phyloP scores from a whole-genome alignment of 2,797 vertebrate species.

The Silurus aristotelis region DNA sequence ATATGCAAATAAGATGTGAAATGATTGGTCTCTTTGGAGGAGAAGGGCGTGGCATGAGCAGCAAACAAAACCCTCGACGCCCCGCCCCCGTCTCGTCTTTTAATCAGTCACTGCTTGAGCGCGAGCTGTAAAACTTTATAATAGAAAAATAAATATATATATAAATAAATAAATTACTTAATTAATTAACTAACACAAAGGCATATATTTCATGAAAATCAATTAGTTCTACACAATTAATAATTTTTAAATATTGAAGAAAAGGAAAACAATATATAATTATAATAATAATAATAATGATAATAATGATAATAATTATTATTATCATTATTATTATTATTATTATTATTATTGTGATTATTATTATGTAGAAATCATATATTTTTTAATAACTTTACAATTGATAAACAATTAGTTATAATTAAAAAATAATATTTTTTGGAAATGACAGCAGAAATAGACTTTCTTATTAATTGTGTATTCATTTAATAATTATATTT shows the following conservation, averaged over 20 bases:
- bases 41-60: constrained; percentile 58
- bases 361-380: too few species aligned
- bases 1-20: constrained; percentile 1
- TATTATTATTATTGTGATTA: too few species aligned
- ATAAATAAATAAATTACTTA: neutral
- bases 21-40: constrained; percentile 8
- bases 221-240: neutral
- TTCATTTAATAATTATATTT: neutral
- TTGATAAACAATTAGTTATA: too few species aligned
- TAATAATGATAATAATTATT: too few species aligned
- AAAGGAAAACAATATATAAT: too few species aligned
- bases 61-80: neutral
- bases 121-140: neutral
- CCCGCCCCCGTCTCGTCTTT: neutral
- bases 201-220: neutral
- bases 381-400: too few species aligned
- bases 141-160: neutral
- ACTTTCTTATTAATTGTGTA: neutral
- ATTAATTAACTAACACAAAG: neutral
- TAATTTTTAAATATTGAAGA: too few species aligned
- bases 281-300: too few species aligned
- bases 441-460: neutral
- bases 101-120: neutral
- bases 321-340: too few species aligned
- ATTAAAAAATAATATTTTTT: neutral